phyloP scores from a whole-genome alignment of 2,113 vertebrate species.

The Heliornis fulica region DNA sequence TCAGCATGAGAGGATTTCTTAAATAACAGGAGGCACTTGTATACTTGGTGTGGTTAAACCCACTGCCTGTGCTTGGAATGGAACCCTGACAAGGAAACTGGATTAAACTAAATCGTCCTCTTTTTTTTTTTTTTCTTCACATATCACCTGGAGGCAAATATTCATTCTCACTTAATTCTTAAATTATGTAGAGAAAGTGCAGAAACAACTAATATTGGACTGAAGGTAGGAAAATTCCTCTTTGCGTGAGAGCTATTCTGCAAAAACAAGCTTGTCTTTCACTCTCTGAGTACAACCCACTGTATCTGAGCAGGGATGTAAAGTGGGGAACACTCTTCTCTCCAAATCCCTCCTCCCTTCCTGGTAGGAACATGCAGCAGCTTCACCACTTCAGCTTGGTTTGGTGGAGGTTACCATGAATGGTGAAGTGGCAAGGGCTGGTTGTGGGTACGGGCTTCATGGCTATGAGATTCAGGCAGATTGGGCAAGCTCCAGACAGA shows the following conservation, averaged over 20 bases:
- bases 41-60: neutral
- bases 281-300: neutral
- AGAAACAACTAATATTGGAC: neutral
- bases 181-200: neutral
- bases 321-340: neutral
- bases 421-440: neutral
- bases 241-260: neutral
- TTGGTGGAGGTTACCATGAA: neutral
- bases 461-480: fast-evolving
- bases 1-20: fast-evolving
- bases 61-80: neutral
- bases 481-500: neutral
- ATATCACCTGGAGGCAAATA: neutral
- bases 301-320: neutral
- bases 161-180: neutral
- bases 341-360: neutral
- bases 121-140: neutral
- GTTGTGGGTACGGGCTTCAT: fast-evolving
- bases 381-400: neutral
- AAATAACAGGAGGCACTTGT: neutral
- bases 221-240: neutral
- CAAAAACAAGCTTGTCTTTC: neutral
- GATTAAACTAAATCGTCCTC: neutral
- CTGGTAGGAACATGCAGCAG: fast-evolving
- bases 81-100: neutral